Conservation (phyloP, 2,797 vertebrate species). For the Eurystomus glaucurus region DNA sequence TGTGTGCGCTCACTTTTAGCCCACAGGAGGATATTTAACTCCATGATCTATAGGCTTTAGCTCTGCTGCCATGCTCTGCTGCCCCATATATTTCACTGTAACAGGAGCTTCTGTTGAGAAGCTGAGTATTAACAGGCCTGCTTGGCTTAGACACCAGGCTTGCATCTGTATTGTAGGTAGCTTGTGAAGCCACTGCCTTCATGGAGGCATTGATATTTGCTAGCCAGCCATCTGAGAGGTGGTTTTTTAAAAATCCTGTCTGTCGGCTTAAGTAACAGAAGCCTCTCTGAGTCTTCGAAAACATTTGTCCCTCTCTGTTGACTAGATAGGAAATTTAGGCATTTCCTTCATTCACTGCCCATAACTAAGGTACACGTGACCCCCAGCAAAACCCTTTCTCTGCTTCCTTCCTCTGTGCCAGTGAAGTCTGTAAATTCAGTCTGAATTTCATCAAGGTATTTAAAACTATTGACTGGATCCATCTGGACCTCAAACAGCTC, state of each 20-base stretch:
- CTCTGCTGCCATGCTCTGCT: constrained; percentile 13
- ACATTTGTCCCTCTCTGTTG: background rate
- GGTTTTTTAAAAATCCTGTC: background rate
- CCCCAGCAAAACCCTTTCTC: background rate
- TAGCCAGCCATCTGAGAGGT: background rate
- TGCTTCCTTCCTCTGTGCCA: background rate
- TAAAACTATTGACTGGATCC: background rate
- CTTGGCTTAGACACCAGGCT: background rate
- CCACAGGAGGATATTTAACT: constrained; percentile 54
- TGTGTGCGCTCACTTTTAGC: background rate
- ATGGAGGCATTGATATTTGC: background rate
- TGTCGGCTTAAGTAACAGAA: background rate
- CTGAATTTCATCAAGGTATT: background rate
- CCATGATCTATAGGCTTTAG: constrained; percentile 22
- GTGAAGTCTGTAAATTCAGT: background rate
- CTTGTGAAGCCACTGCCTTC: background rate
- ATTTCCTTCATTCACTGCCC: background rate
- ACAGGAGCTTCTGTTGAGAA: constrained; percentile 9
- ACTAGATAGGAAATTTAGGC: background rate
- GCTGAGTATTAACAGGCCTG: background rate
- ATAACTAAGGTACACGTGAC: background rate
- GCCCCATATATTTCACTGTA: constrained; percentile 46
- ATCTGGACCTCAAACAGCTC: background rate
- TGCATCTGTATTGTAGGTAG: background rate
- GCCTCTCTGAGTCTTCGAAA: background rate